Percentiles rank a stretch among this genome's conserved stretches.
phyloP scores from a whole-genome alignment of 1,140 invertebrate species.

The Drosophila grimshawi region DNA sequence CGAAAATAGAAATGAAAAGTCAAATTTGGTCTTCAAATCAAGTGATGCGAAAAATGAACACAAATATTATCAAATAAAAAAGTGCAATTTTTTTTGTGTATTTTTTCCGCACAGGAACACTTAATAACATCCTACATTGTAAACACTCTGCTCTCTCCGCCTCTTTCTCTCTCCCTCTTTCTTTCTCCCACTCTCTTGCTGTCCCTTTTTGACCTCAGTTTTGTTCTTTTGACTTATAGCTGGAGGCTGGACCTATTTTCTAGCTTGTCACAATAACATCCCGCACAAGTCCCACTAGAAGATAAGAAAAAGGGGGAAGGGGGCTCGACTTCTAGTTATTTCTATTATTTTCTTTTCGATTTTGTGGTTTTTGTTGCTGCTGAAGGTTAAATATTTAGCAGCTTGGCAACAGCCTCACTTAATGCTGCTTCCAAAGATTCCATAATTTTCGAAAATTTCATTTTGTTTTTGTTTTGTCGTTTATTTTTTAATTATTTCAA shows the following conservation, averaged over 20 bases:
- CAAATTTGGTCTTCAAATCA: no score
- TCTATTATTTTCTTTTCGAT: not conserved
- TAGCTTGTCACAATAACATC: conserved; percentile 25
- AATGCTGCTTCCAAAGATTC: conserved; percentile 48
- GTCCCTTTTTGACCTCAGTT: not conserved
- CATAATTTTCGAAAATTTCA: conserved; percentile 43
- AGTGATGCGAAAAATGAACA: no score
- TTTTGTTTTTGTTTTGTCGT: conserved; percentile 15
- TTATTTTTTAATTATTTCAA: conserved; percentile 62
- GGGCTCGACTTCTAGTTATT: conserved; percentile 20
- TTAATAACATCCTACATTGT: not conserved
- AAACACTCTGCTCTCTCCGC: not conserved
- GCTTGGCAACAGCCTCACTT: conserved; percentile 24
- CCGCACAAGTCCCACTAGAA: conserved; percentile 24
- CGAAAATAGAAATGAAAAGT: no score
- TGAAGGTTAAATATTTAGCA: conserved; percentile 40
- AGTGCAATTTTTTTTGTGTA: no score
- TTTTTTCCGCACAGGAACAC: not conserved
- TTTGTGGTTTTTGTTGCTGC: conserved; percentile 18
- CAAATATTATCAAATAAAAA: no score
- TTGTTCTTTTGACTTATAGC: conserved; percentile 37
- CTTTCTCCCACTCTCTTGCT: not conserved
- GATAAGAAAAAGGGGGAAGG: conserved; percentile 20
- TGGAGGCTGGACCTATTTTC: conserved; percentile 28
- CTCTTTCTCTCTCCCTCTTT: no score